Conservation (phyloP, 1,140 invertebrate genomes). For the Lordiphosa stackelbergi region DNA sequence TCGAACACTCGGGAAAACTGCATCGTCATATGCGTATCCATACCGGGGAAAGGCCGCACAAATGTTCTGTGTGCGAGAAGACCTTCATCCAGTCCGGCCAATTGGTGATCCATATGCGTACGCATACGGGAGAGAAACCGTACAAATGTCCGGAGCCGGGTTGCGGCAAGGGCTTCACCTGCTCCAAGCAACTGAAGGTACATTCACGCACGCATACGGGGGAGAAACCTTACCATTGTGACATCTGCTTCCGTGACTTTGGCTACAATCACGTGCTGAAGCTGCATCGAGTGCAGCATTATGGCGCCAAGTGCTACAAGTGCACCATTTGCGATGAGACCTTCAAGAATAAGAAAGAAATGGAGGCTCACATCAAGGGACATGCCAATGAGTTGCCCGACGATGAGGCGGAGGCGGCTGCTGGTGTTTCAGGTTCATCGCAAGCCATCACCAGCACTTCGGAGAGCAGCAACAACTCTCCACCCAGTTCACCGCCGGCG, state of each 20-base stretch:
- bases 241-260: slow-evolving; percentile 82
- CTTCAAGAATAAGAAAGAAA: slow-evolving; percentile 91
- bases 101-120: slow-evolving; percentile 89
- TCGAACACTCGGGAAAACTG: slow-evolving; percentile 94
- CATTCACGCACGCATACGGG: slow-evolving; percentile 90
- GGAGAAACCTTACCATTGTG: slow-evolving; percentile 86
- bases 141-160: slow-evolving; percentile 89
- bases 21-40: slow-evolving; percentile 95
- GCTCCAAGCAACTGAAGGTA: slow-evolving; percentile 93
- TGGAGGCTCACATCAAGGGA: slow-evolving; percentile 93
- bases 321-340: slow-evolving; percentile 92
- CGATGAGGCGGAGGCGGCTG: slow-evolving; percentile 62
- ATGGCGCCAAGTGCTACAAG: slow-evolving; percentile 93
- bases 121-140: slow-evolving; percentile 94
- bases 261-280: slow-evolving; percentile 93
- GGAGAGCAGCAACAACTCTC: slow-evolving; percentile 58
- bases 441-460: slow-evolving; percentile 40
- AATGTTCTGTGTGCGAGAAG: slow-evolving; percentile 94
- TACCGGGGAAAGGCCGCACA: slow-evolving; percentile 94
- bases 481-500: slow-evolving; percentile 70
- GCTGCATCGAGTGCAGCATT: slow-evolving; percentile 92
- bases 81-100: slow-evolving; percentile 94
- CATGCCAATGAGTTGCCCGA: slow-evolving; percentile 84
- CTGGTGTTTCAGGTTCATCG: slow-evolving; percentile 26
- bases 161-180: slow-evolving; percentile 92